Percentiles rank a stretch among this genome's conserved stretches.
Conservation (phyloP, 2,113 vertebrate species). For the Plecotus auritus region DNA sequence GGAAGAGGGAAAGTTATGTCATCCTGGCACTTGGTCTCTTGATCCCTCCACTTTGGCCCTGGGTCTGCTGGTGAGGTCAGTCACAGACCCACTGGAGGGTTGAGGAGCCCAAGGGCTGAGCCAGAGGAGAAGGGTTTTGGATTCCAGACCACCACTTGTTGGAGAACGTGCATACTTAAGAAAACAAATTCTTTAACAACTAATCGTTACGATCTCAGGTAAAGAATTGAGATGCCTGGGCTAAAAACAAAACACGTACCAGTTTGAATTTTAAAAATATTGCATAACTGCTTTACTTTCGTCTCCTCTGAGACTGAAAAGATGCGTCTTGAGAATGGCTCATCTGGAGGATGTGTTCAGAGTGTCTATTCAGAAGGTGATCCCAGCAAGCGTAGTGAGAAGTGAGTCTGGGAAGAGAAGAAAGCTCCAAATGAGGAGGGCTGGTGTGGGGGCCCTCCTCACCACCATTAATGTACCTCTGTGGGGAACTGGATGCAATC, state of each 20-base stretch:
- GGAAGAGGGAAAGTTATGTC: accelerated
- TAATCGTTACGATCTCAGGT: background rate
- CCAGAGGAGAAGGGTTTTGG: background rate
- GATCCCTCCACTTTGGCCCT: background rate
- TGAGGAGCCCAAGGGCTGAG: background rate
- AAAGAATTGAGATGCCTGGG: background rate
- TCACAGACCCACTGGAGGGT: accelerated
- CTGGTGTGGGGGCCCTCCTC: no score
- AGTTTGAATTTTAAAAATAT: background rate
- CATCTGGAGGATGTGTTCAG: background rate
- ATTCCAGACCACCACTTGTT: background rate
- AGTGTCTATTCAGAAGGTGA: background rate
- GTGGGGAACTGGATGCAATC: background rate
- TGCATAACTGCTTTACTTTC: background rate
- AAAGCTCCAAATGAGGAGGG: background rate
- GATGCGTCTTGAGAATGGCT: background rate
- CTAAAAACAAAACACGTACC: background rate
- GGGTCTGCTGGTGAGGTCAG: accelerated
- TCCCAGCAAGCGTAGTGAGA: background rate
- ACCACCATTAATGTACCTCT: background rate
- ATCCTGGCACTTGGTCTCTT: background rate
- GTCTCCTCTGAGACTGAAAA: background rate
- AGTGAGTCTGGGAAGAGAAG: background rate
- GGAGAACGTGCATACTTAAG: background rate
- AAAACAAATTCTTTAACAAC: background rate